Conservation (phyloP, 35 echinoderm and acorn worm genomes). For the Strongylocentrotus purpuratus region DNA sequence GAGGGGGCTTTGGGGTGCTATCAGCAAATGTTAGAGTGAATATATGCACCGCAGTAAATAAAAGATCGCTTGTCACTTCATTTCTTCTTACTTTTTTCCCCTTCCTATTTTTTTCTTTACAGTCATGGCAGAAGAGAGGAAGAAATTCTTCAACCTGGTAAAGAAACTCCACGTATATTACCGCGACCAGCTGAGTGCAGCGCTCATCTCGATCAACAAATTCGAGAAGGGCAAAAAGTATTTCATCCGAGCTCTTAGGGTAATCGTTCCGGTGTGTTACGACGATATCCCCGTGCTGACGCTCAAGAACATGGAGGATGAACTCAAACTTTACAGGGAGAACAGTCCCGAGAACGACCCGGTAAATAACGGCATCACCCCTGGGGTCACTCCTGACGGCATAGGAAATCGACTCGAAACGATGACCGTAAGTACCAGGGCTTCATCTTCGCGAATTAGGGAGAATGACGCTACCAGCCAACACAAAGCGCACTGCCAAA, state of each 20-base stretch:
- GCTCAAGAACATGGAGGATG: background rate
- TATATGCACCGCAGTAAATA: too few species aligned
- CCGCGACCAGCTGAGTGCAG: constrained; percentile 69
- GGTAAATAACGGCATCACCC: background rate
- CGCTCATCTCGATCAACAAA: constrained; percentile 76
- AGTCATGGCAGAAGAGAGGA: constrained; percentile 47
- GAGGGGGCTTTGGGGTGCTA: too few species aligned
- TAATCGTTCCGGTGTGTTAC: constrained; percentile 27
- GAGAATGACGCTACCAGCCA: background rate
- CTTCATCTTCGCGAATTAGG: background rate
- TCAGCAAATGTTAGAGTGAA: too few species aligned
- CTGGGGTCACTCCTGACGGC: background rate
- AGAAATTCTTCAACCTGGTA: constrained; percentile 66
- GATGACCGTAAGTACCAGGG: background rate
- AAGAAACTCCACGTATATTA: constrained; percentile 76
- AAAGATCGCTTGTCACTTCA: background rate
- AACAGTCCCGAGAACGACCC: background rate
- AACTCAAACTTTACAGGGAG: background rate
- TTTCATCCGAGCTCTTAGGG: constrained; percentile 75
- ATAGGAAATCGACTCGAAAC: constrained; percentile 11
- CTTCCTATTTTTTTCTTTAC: background rate
- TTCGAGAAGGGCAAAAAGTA: constrained; percentile 81
- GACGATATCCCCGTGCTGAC: constrained; percentile 4
- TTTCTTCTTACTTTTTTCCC: background rate
- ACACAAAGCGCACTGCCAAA: constrained; percentile 24